Percentiles rank a stretch among this genome's conserved stretches.
phyloP scores from a whole-genome alignment of 2,797 vertebrate species.

The Hapalemur alaotrensis region DNA sequence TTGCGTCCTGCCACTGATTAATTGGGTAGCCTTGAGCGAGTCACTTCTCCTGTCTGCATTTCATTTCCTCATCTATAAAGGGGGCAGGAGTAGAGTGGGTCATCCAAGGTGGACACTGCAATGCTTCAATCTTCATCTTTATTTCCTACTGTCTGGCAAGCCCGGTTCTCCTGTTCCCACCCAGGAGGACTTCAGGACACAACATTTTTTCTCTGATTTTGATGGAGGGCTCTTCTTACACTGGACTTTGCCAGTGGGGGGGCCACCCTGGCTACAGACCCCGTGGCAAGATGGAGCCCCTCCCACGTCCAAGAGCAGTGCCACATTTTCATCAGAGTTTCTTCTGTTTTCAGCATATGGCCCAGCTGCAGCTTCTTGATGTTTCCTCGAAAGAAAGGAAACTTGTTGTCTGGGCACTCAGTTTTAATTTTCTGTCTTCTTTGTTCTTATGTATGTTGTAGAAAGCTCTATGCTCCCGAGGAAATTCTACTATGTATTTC shows the following conservation, averaged over 20 bases:
- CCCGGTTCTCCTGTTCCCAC: background rate
- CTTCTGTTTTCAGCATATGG: constrained; percentile 2
- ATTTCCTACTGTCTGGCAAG: background rate
- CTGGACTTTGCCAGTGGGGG: constrained; percentile 8
- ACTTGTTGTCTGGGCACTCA: constrained; percentile 45
- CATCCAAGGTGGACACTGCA: background rate
- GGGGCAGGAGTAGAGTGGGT: background rate
- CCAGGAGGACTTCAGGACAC: background rate
- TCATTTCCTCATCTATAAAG: background rate
- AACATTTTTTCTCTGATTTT: background rate
- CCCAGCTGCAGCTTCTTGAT: constrained; percentile 53
- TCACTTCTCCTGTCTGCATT: background rate
- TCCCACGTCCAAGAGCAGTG: background rate
- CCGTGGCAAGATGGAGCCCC: background rate
- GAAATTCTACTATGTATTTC: constrained; percentile 57
- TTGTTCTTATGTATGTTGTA: constrained; percentile 64
- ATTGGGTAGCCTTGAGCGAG: background rate
- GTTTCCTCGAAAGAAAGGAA: constrained; percentile 52
- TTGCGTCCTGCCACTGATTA: background rate
- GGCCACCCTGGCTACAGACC: background rate
- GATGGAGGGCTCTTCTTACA: background rate
- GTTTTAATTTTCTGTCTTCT: constrained; percentile 69
- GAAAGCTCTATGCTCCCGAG: constrained; percentile 37
- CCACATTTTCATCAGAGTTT: constrained; percentile 2
- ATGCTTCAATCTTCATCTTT: background rate